Conservation (phyloP, 2,797 vertebrate genomes). For the Bucorvus abyssinicus region DNA sequence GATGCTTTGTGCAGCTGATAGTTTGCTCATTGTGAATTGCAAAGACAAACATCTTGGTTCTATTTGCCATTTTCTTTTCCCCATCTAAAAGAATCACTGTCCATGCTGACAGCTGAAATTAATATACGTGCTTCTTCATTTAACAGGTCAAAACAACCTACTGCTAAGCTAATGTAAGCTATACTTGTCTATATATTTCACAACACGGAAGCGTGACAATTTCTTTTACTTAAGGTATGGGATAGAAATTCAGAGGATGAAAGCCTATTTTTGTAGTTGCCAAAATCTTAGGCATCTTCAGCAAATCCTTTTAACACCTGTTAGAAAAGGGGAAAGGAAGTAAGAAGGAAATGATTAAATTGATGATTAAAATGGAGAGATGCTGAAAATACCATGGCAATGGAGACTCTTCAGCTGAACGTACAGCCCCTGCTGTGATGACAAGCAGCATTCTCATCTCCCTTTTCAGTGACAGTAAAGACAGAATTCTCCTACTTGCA, state of each 20-base stretch:
- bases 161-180: background rate
- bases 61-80: background rate
- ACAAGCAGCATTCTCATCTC: background rate
- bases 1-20: background rate
- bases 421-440: background rate
- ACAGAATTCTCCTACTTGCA: background rate
- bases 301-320: background rate
- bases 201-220: background rate
- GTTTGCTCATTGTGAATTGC: background rate
- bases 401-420: background rate
- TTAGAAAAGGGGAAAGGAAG: background rate
- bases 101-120: background rate
- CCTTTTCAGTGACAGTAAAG: background rate
- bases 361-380: background rate
- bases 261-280: background rate
- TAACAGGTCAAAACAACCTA: background rate
- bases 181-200: background rate
- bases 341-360: background rate
- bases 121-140: background rate
- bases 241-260: background rate
- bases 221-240: background rate
- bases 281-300: background rate
- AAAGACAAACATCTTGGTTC: background rate
- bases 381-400: slow-evolving; percentile 27
- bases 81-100: background rate